Conservation (phyloP, 2,888 invertebrate species). For the Schizaphis graminum region DNA sequence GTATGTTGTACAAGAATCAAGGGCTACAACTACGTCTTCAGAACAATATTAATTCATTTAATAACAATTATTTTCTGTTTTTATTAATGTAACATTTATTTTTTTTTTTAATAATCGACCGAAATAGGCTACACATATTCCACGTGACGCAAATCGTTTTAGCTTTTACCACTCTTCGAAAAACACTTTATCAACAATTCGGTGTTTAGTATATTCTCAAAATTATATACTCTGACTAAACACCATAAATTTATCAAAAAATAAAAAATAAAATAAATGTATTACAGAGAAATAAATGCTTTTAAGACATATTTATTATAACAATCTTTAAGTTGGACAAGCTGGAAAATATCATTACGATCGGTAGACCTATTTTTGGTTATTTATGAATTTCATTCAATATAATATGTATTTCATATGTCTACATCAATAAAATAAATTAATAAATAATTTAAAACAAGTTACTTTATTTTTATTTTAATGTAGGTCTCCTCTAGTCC, state of each 20-base stretch:
- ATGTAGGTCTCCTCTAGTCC: not conserved
- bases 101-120: constrained; percentile 59
- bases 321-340: not conserved
- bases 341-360: constrained; percentile 35
- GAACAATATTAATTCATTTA: constrained; percentile 65
- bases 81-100: constrained; percentile 64
- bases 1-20: constrained; percentile 90
- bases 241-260: not conserved
- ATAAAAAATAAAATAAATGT: not conserved
- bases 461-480: constrained; percentile 22
- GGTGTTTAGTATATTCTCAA: constrained; percentile 27
- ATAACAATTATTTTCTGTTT: constrained; percentile 64
- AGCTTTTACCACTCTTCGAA: constrained; percentile 37
- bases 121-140: constrained; percentile 59
- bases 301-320: constrained; percentile 36
- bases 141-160: constrained; percentile 46
- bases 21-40: constrained; percentile 70
- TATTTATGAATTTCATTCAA: constrained; percentile 56
- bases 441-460: constrained; percentile 43
- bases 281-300: constrained; percentile 14
- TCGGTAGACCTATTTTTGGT: constrained; percentile 51
- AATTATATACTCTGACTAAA: constrained; percentile 3
- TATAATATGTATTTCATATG: constrained; percentile 52
- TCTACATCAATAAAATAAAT: constrained; percentile 59
- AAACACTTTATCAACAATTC: not conserved